These are phyloP conservation scores for Columba janthina DNA, from an alignment of 2,113 vertebrate species.

Conservation along the genomic window DNA sequence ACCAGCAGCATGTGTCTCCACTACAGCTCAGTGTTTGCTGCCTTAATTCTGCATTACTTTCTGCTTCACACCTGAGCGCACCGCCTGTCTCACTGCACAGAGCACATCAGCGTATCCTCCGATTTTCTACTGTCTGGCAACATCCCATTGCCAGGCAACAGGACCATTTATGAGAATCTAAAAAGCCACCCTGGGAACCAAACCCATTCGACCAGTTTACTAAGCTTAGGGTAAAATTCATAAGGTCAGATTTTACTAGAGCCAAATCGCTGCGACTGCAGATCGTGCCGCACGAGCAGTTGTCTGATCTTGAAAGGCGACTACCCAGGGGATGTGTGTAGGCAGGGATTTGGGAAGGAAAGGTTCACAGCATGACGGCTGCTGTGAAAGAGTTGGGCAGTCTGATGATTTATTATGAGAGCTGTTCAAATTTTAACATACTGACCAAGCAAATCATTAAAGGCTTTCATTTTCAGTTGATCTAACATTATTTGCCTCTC, in stretches of 20 bases:
- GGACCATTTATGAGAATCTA: not conserved
- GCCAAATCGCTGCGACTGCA: not conserved
- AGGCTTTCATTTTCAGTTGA: no score
- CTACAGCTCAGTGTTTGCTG: not conserved
- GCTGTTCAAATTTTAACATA: no score
- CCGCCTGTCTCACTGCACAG: not conserved
- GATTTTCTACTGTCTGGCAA: not conserved
- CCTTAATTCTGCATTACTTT: not conserved
- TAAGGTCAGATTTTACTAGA: not conserved
- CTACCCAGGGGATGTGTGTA: no score
- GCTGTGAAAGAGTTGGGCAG: no score
- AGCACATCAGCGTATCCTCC: not conserved
- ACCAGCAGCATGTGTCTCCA: fast-evolving
- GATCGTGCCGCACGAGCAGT: not conserved
- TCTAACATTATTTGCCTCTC: no score
- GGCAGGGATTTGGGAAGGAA: no score
- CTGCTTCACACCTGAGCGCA: not conserved
- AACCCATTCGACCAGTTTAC: not conserved
- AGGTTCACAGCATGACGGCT: no score
- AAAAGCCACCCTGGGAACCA: not conserved
- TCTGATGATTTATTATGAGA: no score
- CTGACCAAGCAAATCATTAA: no score
- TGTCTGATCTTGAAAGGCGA: no score
- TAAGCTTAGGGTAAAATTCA: not conserved
- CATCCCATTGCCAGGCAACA: not conserved